Percentiles rank a stretch among this genome's conserved stretches.
Evolutionary conservation across 1,140 invertebrate genomes (phyloP).

Genomic region (Homalodisca vitripennis): DNA sequence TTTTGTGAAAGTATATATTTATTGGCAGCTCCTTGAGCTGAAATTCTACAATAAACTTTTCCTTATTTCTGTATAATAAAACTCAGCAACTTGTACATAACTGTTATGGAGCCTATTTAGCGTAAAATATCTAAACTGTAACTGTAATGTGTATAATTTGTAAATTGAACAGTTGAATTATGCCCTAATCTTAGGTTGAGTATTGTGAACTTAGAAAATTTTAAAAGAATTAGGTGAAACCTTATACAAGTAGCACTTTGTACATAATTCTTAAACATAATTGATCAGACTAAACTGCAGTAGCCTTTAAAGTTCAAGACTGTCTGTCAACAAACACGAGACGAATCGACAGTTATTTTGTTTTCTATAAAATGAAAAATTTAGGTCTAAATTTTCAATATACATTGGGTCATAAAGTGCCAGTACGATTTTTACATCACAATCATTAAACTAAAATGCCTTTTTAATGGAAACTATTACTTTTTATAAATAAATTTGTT

Average conservation of each 20-base stretch:
- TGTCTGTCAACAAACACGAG: not conserved
- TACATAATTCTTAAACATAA: not conserved
- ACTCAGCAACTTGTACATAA: slow-evolving; percentile 16
- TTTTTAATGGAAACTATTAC: no score
- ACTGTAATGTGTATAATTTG: slow-evolving; percentile 20
- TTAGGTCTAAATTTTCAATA: not conserved
- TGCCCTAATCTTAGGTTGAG: not conserved
- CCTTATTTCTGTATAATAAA: slow-evolving; percentile 12
- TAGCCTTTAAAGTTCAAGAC: slow-evolving; percentile 16
- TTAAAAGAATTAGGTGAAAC: slow-evolving; percentile 8
- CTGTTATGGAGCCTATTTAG: slow-evolving; percentile 24
- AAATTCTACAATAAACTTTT: slow-evolving; percentile 23
- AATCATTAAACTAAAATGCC: not conserved
- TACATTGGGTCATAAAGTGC: slow-evolving; percentile 8
- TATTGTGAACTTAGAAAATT: slow-evolving; percentile 1
- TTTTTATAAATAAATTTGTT: no score
- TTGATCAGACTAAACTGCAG: not conserved
- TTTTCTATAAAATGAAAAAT: not conserved
- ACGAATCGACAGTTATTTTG: slow-evolving; percentile 6
- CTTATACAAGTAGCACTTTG: not conserved
- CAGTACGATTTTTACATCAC: not conserved
- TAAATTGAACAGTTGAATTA: slow-evolving; percentile 9
- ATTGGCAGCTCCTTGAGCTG: slow-evolving; percentile 12
- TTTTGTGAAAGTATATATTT: slow-evolving; percentile 29
- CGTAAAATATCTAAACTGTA: not conserved